Evolutionary conservation across 2,797 vertebrate genomes (phyloP), one percentile per base, ranked within the genome.

Genomic region (Spizella passerina): DNA sequence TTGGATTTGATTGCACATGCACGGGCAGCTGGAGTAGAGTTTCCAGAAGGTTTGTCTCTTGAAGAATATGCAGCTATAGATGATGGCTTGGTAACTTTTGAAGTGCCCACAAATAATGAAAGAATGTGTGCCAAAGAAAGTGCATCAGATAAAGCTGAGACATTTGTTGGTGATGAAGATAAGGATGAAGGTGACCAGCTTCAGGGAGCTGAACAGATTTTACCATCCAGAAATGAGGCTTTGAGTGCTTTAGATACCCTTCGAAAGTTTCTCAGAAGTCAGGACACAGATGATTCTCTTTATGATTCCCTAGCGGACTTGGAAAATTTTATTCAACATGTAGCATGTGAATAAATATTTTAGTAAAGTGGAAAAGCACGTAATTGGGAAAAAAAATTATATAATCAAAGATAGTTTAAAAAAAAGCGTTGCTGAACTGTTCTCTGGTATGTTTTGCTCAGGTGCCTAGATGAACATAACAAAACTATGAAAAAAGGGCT

Each of bases 311-410:
- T 98, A 77, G 89, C 93, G 86, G 96, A 98, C 77, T 80, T 98
- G 77, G 98, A 98, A 82, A 96, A 96, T 92, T 98, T 97, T 95
- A 91, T 98, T 91, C 95, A 96, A 56, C 55, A 61, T 69, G 50
- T 73, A 84, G 27, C 80, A 72, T 22, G 15, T 82, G 90, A 97
- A 68, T 97, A 96, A 94, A 46, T 71, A 86, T n/a, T 76, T 85
- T 70, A 57, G 38, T 14, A 12, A 83, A 71, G 36, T 52, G 8
- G 36, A 32, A 80, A 91, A 70, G 21, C 53, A 39, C 65, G 21
- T 66, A 50, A 64, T 39, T 85, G 53, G 46, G 60, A 81, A 91
- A 88, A 53, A 88, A 57, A 61, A 39, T 56, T 38, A 20, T 14
- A 2, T 59, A 77, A 59, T 30, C 47, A 38, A 91, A 82, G 59